Evolutionary conservation across 2,888 invertebrate species (phyloP).

Genomic region (Bembecia ichneumoniformis): DNA sequence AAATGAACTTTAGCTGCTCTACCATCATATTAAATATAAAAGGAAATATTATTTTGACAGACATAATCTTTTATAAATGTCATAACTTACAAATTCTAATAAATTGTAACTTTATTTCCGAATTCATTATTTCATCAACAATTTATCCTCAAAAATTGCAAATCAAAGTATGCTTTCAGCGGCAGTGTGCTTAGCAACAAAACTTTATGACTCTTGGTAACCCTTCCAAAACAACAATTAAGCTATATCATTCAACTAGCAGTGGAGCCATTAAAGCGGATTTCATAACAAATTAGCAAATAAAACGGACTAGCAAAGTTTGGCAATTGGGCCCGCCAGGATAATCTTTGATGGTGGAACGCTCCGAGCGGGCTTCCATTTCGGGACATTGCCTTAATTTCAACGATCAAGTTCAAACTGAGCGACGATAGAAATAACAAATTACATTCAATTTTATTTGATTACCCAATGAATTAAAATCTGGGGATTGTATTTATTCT

Average conservation of each 20-base stretch:
- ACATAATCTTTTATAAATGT: no score
- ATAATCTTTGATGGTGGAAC: conserved; percentile 20
- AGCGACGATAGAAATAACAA: conserved; percentile 1
- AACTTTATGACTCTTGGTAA: conserved; percentile 19
- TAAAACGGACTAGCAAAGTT: conserved; percentile 20
- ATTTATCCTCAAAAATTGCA: no score
- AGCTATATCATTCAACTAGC: conserved; percentile 6
- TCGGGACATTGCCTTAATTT: conserved; percentile 16
- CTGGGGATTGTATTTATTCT: neutral
- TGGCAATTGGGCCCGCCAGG: conserved; percentile 17
- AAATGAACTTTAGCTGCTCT: no score
- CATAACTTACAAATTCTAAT: no score
- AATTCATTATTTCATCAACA: no score
- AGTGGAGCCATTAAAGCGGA: conserved; percentile 7
- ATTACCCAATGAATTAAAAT: neutral
- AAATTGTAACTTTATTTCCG: no score
- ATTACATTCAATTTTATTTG: neutral
- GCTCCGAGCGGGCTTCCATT: conserved; percentile 15
- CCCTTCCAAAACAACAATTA: conserved; percentile 13
- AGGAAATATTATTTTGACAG: no score
- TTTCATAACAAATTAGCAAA: conserved; percentile 28
- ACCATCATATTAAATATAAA: no score
- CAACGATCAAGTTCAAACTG: conserved; percentile 7
- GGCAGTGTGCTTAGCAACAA: conserved; percentile 17
- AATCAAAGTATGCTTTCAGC: no score